A percentile compares a stretch with the other conserved stretches of the same genome.
Evolutionary conservation across 2,113 vertebrate species (phyloP).

Genomic region (Centrocercus urophasianus): DNA sequence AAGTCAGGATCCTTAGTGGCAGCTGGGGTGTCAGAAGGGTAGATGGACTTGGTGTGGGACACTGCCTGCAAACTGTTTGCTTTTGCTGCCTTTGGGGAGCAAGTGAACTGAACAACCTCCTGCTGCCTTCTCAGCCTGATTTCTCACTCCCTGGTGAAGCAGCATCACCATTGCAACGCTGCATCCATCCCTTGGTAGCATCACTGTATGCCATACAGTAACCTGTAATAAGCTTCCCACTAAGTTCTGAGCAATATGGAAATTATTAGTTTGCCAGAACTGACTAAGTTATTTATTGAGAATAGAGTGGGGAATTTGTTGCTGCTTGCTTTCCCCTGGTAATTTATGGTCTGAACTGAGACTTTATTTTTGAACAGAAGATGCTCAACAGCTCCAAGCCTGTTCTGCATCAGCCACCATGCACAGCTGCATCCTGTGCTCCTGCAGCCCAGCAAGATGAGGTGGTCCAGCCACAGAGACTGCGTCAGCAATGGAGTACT

Average conservation of each 20-base stretch:
- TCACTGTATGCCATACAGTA: background rate
- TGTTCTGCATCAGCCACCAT: background rate
- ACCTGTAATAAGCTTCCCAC: background rate
- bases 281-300: background rate
- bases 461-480: background rate
- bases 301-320: background rate
- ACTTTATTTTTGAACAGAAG: background rate
- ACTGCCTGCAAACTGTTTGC: background rate
- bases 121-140: background rate
- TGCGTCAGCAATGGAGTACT: background rate
- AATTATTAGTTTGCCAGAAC: background rate
- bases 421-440: background rate
- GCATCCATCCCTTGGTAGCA: background rate
- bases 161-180: rapidly evolving
- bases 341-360: background rate
- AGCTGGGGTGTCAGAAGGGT: background rate
- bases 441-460: background rate
- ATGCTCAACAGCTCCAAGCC: background rate
- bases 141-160: background rate
- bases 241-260: background rate
- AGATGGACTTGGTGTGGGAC: background rate
- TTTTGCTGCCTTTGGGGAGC: rapidly evolving
- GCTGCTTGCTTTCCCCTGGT: background rate
- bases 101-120: background rate
- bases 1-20: background rate